Evolutionary conservation across 1,140 invertebrate species (phyloP), one percentile per base, ranked within the genome.

Genomic region (Diorhabda sublineata): DNA sequence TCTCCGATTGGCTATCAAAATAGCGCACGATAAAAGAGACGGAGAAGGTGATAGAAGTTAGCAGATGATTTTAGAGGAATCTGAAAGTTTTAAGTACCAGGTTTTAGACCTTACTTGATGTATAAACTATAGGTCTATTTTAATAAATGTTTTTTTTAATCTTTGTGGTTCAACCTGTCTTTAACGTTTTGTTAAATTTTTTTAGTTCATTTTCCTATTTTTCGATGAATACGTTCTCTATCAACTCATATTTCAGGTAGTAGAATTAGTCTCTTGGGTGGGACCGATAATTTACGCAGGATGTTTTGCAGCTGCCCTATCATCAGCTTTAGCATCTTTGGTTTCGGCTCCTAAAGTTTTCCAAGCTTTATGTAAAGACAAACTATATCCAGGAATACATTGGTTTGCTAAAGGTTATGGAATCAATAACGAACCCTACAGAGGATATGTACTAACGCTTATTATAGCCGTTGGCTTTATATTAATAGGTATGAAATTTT

Each of bases 351-450:
- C 98, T 0, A 94, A 94, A 86, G 73, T 74, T 4, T 94, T 96
- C 77, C 94, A 98, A 88, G 96, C 96, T 61, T 86, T 99, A 4
- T 98, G 96, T 79, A 94, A 96, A 80, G 98, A 99, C 81, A 92
- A 93, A 75, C 82, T 99, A 9, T 99, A 99, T 82, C 98, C 97
- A 0, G 90, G 92, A 70, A 90, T 99, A 69, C 87, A 89, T 65
- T 92, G 92, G 86, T 99, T 99, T 83, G 95, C 90, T 58, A 94
- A 93, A 77, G 93, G 96, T 8, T 96, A 93, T 79, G 94, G 96
- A 42, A 91, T 91, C 78, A 92, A 91, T 79, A 92, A 94, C 77
- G 96, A 98, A 81, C 97, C 97, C 0, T 87, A 96, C 42, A 85
- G 95, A 65, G 96, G 94, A 9, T 99, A 98, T 78, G 82, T 96